Conservation (phyloP, 2,888 invertebrate species). For the Apotomis capreana region DNA sequence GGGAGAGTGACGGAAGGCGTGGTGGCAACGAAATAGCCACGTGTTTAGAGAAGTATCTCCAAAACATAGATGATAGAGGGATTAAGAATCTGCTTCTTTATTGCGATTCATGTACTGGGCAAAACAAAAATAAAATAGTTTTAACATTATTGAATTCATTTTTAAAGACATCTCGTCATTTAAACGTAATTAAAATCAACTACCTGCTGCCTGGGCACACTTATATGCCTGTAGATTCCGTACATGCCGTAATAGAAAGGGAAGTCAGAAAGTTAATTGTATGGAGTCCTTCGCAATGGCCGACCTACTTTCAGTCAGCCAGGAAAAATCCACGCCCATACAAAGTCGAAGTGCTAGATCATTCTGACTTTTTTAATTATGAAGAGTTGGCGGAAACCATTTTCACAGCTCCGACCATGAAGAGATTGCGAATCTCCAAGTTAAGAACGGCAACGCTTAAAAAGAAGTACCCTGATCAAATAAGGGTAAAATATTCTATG, state of each 20-base stretch:
- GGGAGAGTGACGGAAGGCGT: conserved; percentile 50
- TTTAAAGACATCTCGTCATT: conserved; percentile 43
- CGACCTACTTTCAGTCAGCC: conserved; percentile 44
- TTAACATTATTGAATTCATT: conserved; percentile 42
- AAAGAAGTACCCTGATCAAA: conserved; percentile 39
- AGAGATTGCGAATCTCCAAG: conserved; percentile 4
- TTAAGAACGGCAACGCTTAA: conserved; percentile 41
- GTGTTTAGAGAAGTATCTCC: conserved; percentile 47
- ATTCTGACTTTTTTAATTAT: conserved; percentile 29
- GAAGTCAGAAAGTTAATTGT: conserved; percentile 46
- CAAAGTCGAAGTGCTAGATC: conserved; percentile 38
- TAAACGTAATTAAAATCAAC: conserved; percentile 49
- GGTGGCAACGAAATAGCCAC: conserved; percentile 52
- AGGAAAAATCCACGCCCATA: conserved; percentile 46
- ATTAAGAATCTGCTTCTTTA: conserved; percentile 45
- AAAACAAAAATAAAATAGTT: conserved; percentile 44
- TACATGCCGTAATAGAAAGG: conserved; percentile 48
- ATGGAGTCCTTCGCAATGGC: conserved; percentile 50
- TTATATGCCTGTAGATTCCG: conserved; percentile 53
- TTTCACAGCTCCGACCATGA: not conserved
- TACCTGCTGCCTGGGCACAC: conserved; percentile 54
- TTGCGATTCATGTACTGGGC: conserved; percentile 45
- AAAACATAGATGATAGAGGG: conserved; percentile 40
- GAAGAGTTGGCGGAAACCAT: not conserved
- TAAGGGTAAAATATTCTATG: conserved; percentile 42